phyloP scores from a whole-genome alignment of 1,140 invertebrate species.

The Pygmarrhopalites habei region DNA sequence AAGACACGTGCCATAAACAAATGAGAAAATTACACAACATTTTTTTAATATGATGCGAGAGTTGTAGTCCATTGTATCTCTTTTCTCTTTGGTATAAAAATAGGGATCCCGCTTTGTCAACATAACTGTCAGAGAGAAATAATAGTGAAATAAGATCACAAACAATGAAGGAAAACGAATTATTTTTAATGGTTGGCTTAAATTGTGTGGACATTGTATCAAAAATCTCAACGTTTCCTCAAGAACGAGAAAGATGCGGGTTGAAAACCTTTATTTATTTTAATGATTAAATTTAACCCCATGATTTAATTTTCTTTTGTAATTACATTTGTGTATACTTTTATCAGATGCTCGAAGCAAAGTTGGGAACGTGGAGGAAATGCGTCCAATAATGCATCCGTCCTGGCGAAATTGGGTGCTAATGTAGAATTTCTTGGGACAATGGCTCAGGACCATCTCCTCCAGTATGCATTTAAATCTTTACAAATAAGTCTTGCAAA shows the following conservation, averaged over 20 bases:
- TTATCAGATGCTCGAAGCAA: conserved; percentile 50
- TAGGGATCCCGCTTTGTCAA: too few species aligned
- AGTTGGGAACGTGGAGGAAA: conserved; percentile 61
- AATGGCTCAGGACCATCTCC: conserved; percentile 32
- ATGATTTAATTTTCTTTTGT: too few species aligned
- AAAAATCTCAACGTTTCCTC: conserved; percentile 43
- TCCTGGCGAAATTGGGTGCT: conserved; percentile 52
- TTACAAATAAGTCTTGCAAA: background rate
- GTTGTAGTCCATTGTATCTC: too few species aligned
- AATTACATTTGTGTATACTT: too few species aligned
- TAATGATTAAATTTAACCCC: background rate
- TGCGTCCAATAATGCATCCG: conserved; percentile 60
- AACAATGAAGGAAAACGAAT: background rate
- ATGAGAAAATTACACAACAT: too few species aligned
- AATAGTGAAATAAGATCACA: too few species aligned
- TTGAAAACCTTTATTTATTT: background rate
- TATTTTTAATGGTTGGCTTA: conserved; percentile 42
- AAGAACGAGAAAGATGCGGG: conserved; percentile 40
- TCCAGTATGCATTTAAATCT: background rate
- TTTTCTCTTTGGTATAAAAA: too few species aligned
- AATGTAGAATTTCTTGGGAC: conserved; percentile 35
- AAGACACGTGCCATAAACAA: too few species aligned
- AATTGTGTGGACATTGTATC: conserved; percentile 46
- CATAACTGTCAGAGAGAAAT: too few species aligned
- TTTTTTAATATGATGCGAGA: too few species aligned